phyloP scores from a whole-genome alignment of 2,113 vertebrate genomes.

The Ursus arctos region DNA sequence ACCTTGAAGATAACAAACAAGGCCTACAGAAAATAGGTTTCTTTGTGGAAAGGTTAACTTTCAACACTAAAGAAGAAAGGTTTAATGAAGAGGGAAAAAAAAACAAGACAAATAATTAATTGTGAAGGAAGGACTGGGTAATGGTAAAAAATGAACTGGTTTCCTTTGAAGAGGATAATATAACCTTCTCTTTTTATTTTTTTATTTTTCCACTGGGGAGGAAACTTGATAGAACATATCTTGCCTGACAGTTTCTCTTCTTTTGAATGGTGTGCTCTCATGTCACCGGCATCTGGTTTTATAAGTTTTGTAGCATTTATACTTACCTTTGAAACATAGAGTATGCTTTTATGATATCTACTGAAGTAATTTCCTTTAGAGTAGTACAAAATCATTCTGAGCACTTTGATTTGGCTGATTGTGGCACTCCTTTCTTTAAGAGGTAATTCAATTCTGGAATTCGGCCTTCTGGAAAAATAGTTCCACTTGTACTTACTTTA shows the following conservation, averaged over 20 bases:
- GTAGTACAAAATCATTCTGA: neutral
- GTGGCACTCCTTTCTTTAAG: neutral
- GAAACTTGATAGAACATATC: neutral
- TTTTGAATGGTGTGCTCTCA: neutral
- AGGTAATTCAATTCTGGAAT: neutral
- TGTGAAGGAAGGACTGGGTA: neutral
- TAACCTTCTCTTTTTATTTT: neutral
- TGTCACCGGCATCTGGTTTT: neutral
- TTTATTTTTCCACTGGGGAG: neutral
- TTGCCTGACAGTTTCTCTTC: neutral
- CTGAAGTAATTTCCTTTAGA: neutral
- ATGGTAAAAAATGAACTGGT: neutral
- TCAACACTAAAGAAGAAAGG: neutral
- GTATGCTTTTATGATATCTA: neutral
- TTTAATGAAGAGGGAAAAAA: neutral
- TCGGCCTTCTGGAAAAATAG: neutral
- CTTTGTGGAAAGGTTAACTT: neutral
- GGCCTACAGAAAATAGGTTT: neutral
- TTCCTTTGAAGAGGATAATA: neutral
- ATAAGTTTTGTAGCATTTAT: neutral
- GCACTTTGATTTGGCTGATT: neutral
- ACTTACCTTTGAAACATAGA: neutral
- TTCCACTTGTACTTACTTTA: neutral
- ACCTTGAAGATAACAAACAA: neutral
- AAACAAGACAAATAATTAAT: neutral